These are phyloP conservation scores for Microdon myrmicae DNA, from an alignment of 2,888 invertebrate genomes.

Conservation along the genomic window DNA sequence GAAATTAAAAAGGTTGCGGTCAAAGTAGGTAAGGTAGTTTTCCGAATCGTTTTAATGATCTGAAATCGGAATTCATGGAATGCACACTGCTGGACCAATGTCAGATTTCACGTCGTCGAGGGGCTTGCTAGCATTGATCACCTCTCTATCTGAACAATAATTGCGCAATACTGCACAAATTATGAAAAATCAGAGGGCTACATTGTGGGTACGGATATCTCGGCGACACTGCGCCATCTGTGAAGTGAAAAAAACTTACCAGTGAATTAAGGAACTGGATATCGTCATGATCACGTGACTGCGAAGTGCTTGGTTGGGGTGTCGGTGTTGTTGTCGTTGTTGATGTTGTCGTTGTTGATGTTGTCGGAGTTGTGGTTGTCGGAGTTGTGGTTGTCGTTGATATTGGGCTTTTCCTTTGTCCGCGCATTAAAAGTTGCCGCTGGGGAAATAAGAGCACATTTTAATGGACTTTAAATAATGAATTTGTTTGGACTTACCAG, in stretches of 20 bases:
- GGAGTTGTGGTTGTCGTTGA: conserved; percentile 57
- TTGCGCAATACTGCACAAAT: no score
- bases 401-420: no score
- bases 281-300: conserved; percentile 71
- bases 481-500: conserved; percentile 68
- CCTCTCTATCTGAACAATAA: no score
- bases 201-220: no score
- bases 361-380: conserved; percentile 55
- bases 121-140: no score
- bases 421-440: conserved; percentile 41
- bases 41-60: no score
- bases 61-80: no score
- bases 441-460: conserved; percentile 9
- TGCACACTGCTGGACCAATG: no score
- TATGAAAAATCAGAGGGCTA: no score
- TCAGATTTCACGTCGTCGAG: no score
- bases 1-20: no score
- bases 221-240: background rate
- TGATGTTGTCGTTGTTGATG: conserved; percentile 53
- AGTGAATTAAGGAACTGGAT: conserved; percentile 72
- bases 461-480: background rate
- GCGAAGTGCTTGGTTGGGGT: conserved; percentile 11
- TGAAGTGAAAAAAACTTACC: conserved; percentile 64
- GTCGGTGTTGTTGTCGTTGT: conserved; percentile 56
- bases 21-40: no score